A percentile compares a stretch with the other conserved stretches of the same genome.
phyloP scores from a whole-genome alignment of 1,140 invertebrate species.

The Brachionus rubens region DNA sequence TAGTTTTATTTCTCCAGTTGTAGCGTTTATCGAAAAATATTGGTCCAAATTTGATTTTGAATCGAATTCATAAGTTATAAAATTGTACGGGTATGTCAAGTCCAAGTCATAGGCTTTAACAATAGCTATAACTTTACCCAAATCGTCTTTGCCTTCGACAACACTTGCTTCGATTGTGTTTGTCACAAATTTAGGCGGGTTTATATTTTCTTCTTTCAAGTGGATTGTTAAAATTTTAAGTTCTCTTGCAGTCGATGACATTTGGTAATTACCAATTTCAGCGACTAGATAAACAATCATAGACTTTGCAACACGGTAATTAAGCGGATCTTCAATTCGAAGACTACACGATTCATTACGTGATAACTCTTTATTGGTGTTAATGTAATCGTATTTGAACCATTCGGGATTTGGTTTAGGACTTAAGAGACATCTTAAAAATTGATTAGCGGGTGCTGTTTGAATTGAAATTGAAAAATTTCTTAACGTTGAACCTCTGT shows the following conservation, averaged over 20 bases:
- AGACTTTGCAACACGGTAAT: slow-evolving; percentile 23
- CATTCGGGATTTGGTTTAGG: slow-evolving; percentile 43
- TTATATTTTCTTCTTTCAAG: slow-evolving; percentile 35
- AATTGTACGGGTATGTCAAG: slow-evolving; percentile 3
- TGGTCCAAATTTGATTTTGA: slow-evolving; percentile 21
- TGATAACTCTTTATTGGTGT: not conserved
- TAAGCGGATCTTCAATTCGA: slow-evolving; percentile 22
- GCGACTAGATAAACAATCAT: slow-evolving; percentile 44
- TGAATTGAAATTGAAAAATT: slow-evolving; percentile 37
- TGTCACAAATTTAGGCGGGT: slow-evolving; percentile 40
- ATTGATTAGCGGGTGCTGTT: slow-evolving; percentile 10
- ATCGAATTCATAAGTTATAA: slow-evolving; percentile 23
- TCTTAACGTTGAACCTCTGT: not conserved
- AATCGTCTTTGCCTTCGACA: slow-evolving; percentile 25
- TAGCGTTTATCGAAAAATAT: slow-evolving; percentile 33
- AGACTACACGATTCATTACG: slow-evolving; percentile 10
- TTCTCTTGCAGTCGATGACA: slow-evolving; percentile 30
- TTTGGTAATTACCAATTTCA: slow-evolving; percentile 22
- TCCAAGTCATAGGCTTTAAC: slow-evolving; percentile 44
- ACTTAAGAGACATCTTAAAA: slow-evolving; percentile 29
- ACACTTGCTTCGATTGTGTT: slow-evolving; percentile 45
- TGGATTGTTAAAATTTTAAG: slow-evolving; percentile 33
- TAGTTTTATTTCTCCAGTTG: slow-evolving; percentile 42
- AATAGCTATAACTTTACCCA: slow-evolving; percentile 30
- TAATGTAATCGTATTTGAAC: slow-evolving; percentile 22